Percentiles rank a stretch among this genome's conserved stretches.
Evolutionary conservation across 2,888 invertebrate species (phyloP).

Genomic region (Seira sanloemensis): DNA sequence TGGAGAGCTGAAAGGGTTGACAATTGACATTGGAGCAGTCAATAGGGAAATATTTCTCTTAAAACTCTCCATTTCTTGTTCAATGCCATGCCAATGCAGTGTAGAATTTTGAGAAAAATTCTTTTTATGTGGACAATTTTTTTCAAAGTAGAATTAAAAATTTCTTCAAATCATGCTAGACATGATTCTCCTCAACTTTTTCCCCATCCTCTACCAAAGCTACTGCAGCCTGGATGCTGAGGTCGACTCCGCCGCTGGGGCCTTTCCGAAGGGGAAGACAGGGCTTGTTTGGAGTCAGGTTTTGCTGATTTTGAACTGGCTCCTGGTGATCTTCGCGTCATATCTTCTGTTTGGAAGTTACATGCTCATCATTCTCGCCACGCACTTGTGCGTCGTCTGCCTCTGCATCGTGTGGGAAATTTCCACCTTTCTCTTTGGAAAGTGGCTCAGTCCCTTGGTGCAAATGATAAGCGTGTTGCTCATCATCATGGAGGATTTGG

Average conservation of each 20-base stretch:
- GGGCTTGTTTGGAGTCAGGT: background rate
- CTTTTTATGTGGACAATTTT: too few species aligned
- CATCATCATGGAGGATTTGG: too few species aligned
- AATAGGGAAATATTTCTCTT: too few species aligned
- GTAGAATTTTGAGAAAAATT: too few species aligned
- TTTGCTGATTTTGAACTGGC: slow-evolving; percentile 19
- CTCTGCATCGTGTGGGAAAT: slow-evolving; percentile 12
- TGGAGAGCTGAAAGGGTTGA: too few species aligned
- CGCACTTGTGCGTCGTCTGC: slow-evolving; percentile 26
- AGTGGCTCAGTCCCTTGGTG: too few species aligned
- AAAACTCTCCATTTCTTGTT: too few species aligned
- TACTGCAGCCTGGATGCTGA: background rate
- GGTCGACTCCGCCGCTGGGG: background rate
- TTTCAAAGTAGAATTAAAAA: too few species aligned
- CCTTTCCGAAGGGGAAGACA: background rate
- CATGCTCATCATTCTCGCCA: background rate
- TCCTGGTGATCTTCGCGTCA: slow-evolving; percentile 5
- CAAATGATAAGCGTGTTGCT: too few species aligned
- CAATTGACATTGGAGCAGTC: too few species aligned
- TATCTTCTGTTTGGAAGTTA: slow-evolving; percentile 29
- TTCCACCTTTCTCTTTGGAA: too few species aligned
- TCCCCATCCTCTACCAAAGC: background rate
- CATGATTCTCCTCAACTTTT: slow-evolving; percentile 33
- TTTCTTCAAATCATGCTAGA: slow-evolving; percentile 41
- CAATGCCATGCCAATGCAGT: too few species aligned